These are phyloP conservation scores for Tokudaia muenninki DNA, from an alignment of 2,797 vertebrate species.

Conservation along the genomic window DNA sequence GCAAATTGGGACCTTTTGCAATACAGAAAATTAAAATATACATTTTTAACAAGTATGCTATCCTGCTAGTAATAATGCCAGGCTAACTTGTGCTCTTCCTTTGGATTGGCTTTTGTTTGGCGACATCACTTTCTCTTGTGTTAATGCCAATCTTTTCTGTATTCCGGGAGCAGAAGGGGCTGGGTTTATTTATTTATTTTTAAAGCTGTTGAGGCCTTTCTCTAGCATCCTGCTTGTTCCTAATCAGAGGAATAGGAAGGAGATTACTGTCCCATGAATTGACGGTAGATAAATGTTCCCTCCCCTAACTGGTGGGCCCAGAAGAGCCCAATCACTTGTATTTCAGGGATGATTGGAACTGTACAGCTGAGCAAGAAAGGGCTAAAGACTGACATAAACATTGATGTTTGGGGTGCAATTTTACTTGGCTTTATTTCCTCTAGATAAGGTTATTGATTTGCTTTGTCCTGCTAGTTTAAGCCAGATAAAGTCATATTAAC, in stretches of 20 bases:
- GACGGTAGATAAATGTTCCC: slow-evolving; percentile 84
- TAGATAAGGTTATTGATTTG: slow-evolving; percentile 77
- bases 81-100: slow-evolving; percentile 85
- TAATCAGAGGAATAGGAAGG: slow-evolving; percentile 82
- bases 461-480: slow-evolving; percentile 77
- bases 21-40: slow-evolving; percentile 93
- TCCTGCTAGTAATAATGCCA: slow-evolving; percentile 85
- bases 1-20: slow-evolving; percentile 90
- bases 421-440: slow-evolving; percentile 78
- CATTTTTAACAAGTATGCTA: slow-evolving; percentile 91
- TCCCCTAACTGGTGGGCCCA: slow-evolving; percentile 78
- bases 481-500: slow-evolving; percentile 74
- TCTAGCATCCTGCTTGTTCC: slow-evolving; percentile 74
- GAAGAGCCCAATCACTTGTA: slow-evolving; percentile 73
- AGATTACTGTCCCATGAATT: slow-evolving; percentile 83
- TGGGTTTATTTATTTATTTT: slow-evolving; percentile 83
- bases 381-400: slow-evolving; percentile 78
- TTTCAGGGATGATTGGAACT: slow-evolving; percentile 81
- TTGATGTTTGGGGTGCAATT: slow-evolving; percentile 74
- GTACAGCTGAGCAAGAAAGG: slow-evolving; percentile 71
- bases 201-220: slow-evolving; percentile 81
- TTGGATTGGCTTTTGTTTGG: slow-evolving; percentile 87
- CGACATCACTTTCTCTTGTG: slow-evolving; percentile 86
- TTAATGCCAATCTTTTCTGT: slow-evolving; percentile 83
- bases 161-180: slow-evolving; percentile 83